Conservation (phyloP, 2,888 invertebrate genomes). For the Andrena chrysosceles region DNA sequence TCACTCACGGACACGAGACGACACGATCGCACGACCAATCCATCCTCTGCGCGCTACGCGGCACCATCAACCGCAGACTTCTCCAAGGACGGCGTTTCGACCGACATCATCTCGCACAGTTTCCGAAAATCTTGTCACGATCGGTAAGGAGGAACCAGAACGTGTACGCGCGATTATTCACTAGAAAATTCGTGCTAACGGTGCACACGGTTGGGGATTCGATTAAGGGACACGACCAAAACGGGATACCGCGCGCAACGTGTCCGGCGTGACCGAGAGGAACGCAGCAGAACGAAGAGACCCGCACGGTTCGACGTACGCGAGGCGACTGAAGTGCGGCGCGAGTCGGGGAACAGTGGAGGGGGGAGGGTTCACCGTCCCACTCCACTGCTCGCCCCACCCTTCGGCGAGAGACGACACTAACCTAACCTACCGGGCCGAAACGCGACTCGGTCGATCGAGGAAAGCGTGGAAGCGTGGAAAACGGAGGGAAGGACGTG, state of each 20-base stretch:
- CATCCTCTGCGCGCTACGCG: conserved; percentile 20
- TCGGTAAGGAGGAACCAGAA: conserved; percentile 4
- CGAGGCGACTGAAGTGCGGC: conserved; percentile 76
- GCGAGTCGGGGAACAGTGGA: conserved; percentile 43
- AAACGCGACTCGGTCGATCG: conserved; percentile 71
- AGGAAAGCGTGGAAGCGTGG: conserved; percentile 63
- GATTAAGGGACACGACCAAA: neutral
- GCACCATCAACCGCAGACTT: conserved; percentile 1
- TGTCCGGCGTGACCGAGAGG: neutral
- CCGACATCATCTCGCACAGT: conserved; percentile 37
- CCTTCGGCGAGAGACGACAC: conserved; percentile 45
- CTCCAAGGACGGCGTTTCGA: neutral
- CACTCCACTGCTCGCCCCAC: conserved; percentile 20
- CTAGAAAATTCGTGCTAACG: neutral
- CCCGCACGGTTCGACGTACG: conserved; percentile 67
- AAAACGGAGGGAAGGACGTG: conserved; percentile 55
- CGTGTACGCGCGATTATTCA: neutral
- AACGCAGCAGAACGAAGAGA: conserved; percentile 5
- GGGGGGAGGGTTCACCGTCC: conserved; percentile 11
- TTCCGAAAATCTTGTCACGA: neutral
- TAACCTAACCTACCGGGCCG: conserved; percentile 55
- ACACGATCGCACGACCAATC: conserved; percentile 30
- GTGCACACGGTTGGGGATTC: neutral
- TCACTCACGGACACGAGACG: conserved; percentile 27
- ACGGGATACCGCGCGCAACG: conserved; percentile 11